Evolutionary conservation across 1,140 invertebrate species (phyloP).

Genomic region (Augochlora pura): DNA sequence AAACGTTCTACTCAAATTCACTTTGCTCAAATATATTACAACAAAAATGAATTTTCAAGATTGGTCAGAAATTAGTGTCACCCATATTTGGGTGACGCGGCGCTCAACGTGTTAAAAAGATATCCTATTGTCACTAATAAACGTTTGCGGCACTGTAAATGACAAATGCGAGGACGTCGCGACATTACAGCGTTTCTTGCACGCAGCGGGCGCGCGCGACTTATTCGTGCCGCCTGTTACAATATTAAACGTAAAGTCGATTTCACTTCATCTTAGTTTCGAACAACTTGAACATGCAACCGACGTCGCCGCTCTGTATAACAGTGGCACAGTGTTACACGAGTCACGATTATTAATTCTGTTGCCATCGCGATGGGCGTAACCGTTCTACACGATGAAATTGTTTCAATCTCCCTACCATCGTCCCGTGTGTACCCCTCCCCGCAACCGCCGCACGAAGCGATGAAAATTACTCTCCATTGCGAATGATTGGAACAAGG

Average conservation of each 20-base stretch:
- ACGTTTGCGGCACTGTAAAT: neutral
- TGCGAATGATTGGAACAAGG: neutral
- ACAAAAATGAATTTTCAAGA: too few species aligned
- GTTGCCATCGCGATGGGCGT: slow-evolving; percentile 6
- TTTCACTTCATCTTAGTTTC: slow-evolving; percentile 5
- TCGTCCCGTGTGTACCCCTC: neutral
- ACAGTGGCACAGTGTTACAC: neutral
- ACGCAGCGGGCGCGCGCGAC: neutral
- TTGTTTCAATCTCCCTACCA: neutral
- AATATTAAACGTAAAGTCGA: neutral
- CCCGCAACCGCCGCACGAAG: neutral
- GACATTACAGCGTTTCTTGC: neutral
- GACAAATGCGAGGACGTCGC: neutral
- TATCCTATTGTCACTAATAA: too few species aligned
- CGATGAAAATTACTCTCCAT: slow-evolving; percentile 6
- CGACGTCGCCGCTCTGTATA: neutral
- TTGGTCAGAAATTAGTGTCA: too few species aligned
- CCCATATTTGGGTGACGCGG: too few species aligned
- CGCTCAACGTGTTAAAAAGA: too few species aligned
- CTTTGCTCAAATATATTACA: too few species aligned
- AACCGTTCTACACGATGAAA: slow-evolving; percentile 8
- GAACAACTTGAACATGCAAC: slow-evolving; percentile 13
- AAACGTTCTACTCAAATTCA: too few species aligned
- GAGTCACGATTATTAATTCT: slow-evolving; percentile 11
- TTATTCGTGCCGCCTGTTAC: neutral